Evolutionary conservation across 1,140 invertebrate species (phyloP), one percentile per base, ranked within the genome.

Genomic region (Dreissena polymorpha): DNA sequence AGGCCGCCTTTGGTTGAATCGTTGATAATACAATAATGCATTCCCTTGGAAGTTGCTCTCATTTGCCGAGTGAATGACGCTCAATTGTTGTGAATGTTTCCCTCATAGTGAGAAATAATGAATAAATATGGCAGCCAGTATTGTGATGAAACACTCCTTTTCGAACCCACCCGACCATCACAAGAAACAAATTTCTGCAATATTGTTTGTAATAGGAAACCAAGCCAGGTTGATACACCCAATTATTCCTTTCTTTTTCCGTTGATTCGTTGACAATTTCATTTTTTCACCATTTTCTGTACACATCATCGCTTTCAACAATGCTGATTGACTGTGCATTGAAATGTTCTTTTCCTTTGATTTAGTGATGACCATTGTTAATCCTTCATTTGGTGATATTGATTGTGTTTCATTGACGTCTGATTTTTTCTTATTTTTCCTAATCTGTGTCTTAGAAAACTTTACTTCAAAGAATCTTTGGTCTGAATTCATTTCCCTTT

Each of bases 1-100:
- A 53, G 51, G 69, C 68, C 16, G 53, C 39, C 69, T 78, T 53
- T 21, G 0, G 27, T 23, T 69, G 16, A 25, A 29, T 18, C 8
- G 51, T 50, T 21, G 49, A 68, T 70, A 69, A 69, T 78, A 49
- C 76, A 78, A 67, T 57, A 29, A 69, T 55, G 67, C 29, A 69
- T 78, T 78, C 76, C 76, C 76, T 69, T 70, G 65, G 68, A 78
- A 78, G 68, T 77, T 67, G 57, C 63, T 78, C 76, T 69, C 76
- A 78, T 78, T 78, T 68, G 55, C 50, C 53, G 18, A 10, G 29
- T 55, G 65, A 78, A 64, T 78, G 65, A 57, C 65, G 57, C 25
- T 65, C 67, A 78, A 70, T 78, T 68, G 64, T 70, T 10, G 16
- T 27, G 23, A 13, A 21, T 69, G 65, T 69, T 65, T 67, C 63